These are phyloP conservation scores for Saturnia japonica DNA, from an alignment of 2,888 invertebrate species.

Conservation along the genomic window DNA sequence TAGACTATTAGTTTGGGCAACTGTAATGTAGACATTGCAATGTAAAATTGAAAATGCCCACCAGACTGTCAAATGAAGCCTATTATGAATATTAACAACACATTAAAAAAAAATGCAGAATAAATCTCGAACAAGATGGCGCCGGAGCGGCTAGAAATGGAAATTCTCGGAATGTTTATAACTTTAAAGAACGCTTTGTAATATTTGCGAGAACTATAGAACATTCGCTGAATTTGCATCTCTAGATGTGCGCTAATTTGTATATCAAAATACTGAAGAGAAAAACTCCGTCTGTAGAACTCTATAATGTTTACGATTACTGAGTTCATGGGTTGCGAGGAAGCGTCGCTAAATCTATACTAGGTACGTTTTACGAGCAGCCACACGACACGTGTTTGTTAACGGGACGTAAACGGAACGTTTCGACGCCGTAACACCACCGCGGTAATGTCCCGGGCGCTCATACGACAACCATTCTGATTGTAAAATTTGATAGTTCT, in stretches of 20 bases:
- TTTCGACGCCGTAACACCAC: slow-evolving; percentile 40
- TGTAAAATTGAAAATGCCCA: neutral
- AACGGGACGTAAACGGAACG: slow-evolving; percentile 52
- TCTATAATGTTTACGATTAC: slow-evolving; percentile 16
- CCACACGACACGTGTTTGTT: slow-evolving; percentile 48
- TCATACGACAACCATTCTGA: slow-evolving; percentile 16
- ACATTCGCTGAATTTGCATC: neutral
- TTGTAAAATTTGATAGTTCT: slow-evolving; percentile 21
- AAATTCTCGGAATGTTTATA: neutral
- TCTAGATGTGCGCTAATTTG: neutral
- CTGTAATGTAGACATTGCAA: neutral
- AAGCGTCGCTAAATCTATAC: slow-evolving; percentile 11
- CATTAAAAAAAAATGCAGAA: neutral
- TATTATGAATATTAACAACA: neutral
- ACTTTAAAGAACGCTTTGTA: neutral
- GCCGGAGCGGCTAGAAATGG: neutral
- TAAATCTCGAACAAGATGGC: neutral
- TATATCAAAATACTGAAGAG: neutral
- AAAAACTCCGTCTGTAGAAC: slow-evolving; percentile 29
- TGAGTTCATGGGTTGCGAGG: slow-evolving; percentile 12
- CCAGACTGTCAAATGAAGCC: too few species aligned
- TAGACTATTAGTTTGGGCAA: neutral
- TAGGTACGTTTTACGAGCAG: slow-evolving; percentile 38
- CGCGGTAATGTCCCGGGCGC: slow-evolving; percentile 19
- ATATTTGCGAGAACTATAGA: neutral